Conservation (phyloP, 2,797 vertebrate genomes). For the Enoplosus armatus region DNA sequence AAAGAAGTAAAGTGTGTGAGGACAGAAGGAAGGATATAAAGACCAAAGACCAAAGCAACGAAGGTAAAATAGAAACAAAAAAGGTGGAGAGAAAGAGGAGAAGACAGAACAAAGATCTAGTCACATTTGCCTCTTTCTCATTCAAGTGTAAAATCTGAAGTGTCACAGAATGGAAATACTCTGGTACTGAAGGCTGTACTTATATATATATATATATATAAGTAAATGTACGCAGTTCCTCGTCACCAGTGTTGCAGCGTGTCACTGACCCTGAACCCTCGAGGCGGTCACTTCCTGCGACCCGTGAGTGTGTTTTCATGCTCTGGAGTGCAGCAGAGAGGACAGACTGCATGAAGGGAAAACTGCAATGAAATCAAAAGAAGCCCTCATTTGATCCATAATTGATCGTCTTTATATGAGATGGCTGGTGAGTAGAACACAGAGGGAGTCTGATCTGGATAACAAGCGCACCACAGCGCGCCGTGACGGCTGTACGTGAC, state of each 20-base stretch:
- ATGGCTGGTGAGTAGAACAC: conserved; percentile 62
- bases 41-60: neutral
- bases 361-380: conserved; percentile 67
- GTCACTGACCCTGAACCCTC: neutral
- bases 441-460: conserved; percentile 75
- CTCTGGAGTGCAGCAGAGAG: neutral
- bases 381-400: conserved; percentile 86
- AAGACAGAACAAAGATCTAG: neutral
- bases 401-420: conserved; percentile 84
- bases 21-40: neutral
- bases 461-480: conserved; percentile 78
- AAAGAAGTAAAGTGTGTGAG: neutral
- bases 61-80: too few relatives aligned
- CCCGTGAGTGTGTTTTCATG: conserved; percentile 26
- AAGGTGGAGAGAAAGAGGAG: neutral
- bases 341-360: conserved; percentile 38
- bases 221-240: too few relatives aligned
- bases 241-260: neutral
- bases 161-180: neutral
- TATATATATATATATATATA: too few relatives aligned
- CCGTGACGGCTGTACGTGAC: conserved; percentile 82
- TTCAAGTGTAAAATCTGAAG: neutral
- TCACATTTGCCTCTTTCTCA: neutral
- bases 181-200: too few relatives aligned
- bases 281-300: neutral